Evolutionary conservation across 2,113 vertebrate genomes (phyloP).

Genomic region (Antechinus flavipes): DNA sequence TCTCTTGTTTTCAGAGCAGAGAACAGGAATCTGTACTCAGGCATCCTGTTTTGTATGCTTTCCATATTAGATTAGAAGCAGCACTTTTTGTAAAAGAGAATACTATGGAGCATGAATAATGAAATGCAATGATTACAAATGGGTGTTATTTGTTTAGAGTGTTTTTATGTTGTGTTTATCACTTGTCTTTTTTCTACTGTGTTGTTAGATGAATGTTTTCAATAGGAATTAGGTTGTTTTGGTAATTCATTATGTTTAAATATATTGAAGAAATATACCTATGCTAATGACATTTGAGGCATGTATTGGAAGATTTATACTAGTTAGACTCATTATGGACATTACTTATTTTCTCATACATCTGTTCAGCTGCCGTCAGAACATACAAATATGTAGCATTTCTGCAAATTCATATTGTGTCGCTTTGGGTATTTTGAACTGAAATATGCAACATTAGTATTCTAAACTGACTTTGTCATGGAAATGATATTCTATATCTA

Average conservation of each 20-base stretch:
- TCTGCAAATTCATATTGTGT: conserved; percentile 17
- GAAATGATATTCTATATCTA: not conserved
- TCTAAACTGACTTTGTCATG: not conserved
- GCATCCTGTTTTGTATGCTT: not conserved
- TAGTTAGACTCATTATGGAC: not conserved
- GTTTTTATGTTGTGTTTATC: not conserved
- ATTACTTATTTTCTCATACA: conserved; percentile 28
- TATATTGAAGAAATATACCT: conserved; percentile 6
- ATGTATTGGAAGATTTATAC: conserved; percentile 31
- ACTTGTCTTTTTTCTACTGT: conserved; percentile 12
- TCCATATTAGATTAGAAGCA: not conserved
- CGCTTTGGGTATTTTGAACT: not conserved
- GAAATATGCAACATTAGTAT: conserved; percentile 11
- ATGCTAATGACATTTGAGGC: conserved; percentile 21
- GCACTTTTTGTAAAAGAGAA: not conserved
- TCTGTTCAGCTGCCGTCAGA: conserved; percentile 28
- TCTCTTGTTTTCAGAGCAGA: not conserved
- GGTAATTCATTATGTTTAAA: conserved; percentile 25
- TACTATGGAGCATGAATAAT: conserved; percentile 14
- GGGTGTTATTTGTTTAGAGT: not conserved
- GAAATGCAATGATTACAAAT: not conserved
- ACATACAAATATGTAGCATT: conserved; percentile 23
- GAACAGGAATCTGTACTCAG: not conserved
- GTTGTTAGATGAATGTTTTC: not conserved
- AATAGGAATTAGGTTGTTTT: conserved; percentile 11